Conservation (phyloP, 2,113 vertebrate genomes). For the Tichodroma muraria region DNA sequence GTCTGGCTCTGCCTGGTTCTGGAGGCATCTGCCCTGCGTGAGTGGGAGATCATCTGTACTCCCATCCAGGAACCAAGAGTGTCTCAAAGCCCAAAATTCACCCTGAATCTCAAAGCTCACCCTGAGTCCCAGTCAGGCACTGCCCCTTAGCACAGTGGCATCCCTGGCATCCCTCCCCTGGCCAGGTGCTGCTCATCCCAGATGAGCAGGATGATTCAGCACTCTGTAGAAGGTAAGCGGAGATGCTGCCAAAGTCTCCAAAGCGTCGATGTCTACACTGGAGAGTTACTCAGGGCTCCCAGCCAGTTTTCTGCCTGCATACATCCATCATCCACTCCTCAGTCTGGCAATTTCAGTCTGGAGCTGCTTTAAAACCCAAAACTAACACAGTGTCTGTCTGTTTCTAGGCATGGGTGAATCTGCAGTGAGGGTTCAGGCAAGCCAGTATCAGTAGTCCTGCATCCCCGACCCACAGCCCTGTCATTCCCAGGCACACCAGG, state of each 20-base stretch:
- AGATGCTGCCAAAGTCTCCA: neutral
- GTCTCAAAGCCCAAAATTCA: neutral
- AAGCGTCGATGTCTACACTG: neutral
- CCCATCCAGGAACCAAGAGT: neutral
- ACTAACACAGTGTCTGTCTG: neutral
- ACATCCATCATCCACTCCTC: neutral
- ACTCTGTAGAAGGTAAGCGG: accelerated
- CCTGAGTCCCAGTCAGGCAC: neutral
- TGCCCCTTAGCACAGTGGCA: neutral
- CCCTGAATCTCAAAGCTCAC: neutral
- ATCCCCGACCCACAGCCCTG: neutral
- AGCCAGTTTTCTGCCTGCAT: neutral
- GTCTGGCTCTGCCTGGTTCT: neutral
- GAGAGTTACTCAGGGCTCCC: neutral
- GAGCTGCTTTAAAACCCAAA: neutral
- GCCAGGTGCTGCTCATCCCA: neutral
- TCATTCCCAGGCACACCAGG: accelerated
- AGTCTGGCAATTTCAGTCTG: neutral
- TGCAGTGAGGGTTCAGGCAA: neutral
- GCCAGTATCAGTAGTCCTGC: neutral
- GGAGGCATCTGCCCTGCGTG: accelerated
- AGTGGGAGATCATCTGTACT: accelerated
- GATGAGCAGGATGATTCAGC: slow-evolving; percentile 27
- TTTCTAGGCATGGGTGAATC: neutral
- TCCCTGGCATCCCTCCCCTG: neutral